Evolutionary conservation across 2,113 vertebrate species (phyloP), one percentile per base, ranked within the genome.

Genomic region (Nematolebias whitei): DNA sequence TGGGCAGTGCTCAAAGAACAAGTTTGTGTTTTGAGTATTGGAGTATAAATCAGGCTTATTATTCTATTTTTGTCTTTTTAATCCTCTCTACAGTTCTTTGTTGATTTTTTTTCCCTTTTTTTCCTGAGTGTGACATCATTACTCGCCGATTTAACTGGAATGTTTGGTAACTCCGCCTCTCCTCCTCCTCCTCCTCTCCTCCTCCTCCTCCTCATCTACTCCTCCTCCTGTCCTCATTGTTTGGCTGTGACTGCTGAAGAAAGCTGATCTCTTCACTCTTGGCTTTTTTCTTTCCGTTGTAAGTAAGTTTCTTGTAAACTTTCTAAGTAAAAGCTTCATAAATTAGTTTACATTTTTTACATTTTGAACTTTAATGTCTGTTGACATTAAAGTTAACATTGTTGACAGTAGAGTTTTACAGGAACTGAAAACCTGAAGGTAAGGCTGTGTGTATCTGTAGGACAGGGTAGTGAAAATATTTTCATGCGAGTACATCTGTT

Each of bases 61-160:
- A 68, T 76, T 75, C 47, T 66, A 50, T 32, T 78, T 63, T 32
- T 78, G 49, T 0, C 57, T 53, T 50, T 69, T 65, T 50, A 56
- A 15, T 52, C 64, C 43, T 38, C 15, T 24, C 24, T 39, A 44
- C 45, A 55, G 29, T 74, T 41, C 43, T 29, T 82, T 63, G 71
- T 62, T 44, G 60, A 50, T 71, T 73, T 84, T 49, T 84, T 76
- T 76, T 73, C 47, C 26, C 52, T 70, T 58, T 71, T 63, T 62
- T 48, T 48, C 47, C 64, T 68, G 39, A 66, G 72, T 71, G 81
- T 92, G 88, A 91, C 90, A 89, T 88, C 85, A 90, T 67, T 79
- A 70, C 81, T 80, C 79, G 55, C 67, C 68, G 73, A 74, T 85
- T 65, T 58, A 69, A 84, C 75, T 79, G 88, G 86, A 91, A 88